These are phyloP conservation scores for Meleagris gallopavo DNA, from an alignment of 2,113 vertebrate genomes.

Conservation along the genomic window DNA sequence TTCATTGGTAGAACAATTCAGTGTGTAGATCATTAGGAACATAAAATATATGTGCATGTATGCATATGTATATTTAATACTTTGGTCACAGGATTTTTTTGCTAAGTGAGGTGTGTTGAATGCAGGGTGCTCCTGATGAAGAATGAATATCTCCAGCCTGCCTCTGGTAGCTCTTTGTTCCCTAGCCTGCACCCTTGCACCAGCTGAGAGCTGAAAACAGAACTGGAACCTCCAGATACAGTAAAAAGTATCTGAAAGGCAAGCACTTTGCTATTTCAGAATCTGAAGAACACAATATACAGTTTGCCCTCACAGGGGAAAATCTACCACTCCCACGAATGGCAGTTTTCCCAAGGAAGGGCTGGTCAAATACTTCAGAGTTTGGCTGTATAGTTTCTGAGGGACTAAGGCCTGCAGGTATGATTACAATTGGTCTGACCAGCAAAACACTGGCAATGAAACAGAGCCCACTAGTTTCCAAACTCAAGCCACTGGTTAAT, in stretches of 20 bases:
- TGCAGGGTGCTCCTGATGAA: neutral
- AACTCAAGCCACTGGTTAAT: rapidly evolving
- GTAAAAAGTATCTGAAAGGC: neutral
- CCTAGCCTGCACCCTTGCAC: neutral
- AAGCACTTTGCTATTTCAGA: neutral
- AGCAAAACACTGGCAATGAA: neutral
- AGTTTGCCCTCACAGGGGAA: rapidly evolving
- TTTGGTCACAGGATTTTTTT: neutral
- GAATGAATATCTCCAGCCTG: neutral
- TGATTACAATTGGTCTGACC: neutral
- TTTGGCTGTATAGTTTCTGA: neutral
- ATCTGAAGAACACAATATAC: neutral
- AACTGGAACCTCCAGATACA: neutral
- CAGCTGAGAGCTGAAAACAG: neutral
- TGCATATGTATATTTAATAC: neutral
- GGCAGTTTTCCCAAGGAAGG: neutral
- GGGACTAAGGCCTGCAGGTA: neutral
- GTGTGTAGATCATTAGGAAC: neutral
- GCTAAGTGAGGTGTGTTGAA: neutral
- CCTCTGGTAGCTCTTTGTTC: neutral
- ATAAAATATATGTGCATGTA: neutral
- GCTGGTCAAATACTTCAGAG: neutral
- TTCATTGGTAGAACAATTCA: neutral
- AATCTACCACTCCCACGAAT: neutral
- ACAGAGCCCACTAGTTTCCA: neutral